A percentile compares a stretch with the other conserved stretches of the same genome.
Conservation (phyloP, 2,797 vertebrate species). For the Alca torda region DNA sequence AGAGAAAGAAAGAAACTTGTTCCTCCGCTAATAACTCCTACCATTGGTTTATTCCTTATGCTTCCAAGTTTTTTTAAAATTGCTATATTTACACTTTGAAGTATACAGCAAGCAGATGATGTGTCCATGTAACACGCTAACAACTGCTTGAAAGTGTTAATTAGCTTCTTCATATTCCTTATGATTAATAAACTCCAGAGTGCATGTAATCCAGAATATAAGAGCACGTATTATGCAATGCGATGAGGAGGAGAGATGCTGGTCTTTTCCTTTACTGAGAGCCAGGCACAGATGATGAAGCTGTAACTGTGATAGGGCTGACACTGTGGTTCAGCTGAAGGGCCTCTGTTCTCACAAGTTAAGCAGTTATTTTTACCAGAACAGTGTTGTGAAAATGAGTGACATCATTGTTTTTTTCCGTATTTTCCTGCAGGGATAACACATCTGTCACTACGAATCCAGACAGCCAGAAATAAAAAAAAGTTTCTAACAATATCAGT, state of each 20-base stretch:
- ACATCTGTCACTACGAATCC: not conserved
- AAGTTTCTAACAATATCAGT: not conserved
- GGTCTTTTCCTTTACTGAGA: not conserved
- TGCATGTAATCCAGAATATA: not conserved
- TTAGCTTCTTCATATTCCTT: not conserved
- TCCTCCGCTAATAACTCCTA: not conserved
- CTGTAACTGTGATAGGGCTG: constrained; percentile 1
- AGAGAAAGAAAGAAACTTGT: not conserved
- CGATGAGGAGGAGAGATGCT: not conserved
- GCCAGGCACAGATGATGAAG: not conserved
- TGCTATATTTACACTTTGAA: not conserved
- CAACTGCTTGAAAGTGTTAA: not conserved
- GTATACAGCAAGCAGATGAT: not conserved
- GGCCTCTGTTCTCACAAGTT: constrained; percentile 16
- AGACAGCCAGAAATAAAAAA: not conserved
- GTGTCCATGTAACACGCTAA: not conserved
- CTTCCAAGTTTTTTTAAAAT: not conserved
- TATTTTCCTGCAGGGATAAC: constrained; percentile 17
- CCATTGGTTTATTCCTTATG: not conserved
- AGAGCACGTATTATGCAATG: not conserved
- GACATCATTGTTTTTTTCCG: constrained; percentile 4
- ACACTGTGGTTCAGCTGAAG: constrained; percentile 26
- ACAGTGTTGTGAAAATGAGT: constrained; percentile 10
- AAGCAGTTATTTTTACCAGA: constrained; percentile 43
- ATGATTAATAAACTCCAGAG: not conserved